Evolutionary conservation across 2,113 vertebrate genomes (phyloP), one percentile per base, ranked within the genome.

Genomic region (Nesoenas mayeri): DNA sequence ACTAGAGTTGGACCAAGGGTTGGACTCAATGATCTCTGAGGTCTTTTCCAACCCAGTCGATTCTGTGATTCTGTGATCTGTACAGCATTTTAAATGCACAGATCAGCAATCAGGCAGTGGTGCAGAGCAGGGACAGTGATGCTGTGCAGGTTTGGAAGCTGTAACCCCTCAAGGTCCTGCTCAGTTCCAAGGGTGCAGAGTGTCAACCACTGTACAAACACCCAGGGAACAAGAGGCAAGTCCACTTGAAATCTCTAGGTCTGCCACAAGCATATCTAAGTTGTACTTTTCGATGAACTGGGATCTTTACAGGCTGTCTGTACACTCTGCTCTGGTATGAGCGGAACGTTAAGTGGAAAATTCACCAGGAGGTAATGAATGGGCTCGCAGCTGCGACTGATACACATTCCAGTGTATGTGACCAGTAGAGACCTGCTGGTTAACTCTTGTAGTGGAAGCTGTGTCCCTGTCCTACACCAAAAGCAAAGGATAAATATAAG

Each of bases 61-160:
- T n/a, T n/a, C n/a, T n/a, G n/a, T n/a, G n/a, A n/a, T n/a, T n/a
- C n/a, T n/a, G n/a, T n/a, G n/a, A n/a, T n/a, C n/a, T 34, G n/a
- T 4, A 38, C 29, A 38, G 53, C 0, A 0, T 67, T 79, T 56
- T 44, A 62, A 83, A 78, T 7, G 11, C 32, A 31, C 0, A 2
- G n/a, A 36, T 58, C 74, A 74, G 44, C 61, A 66, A 44, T 8
- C 32, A 65, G 74, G 31, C 34, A 22, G 15, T 26, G 31, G 44
- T 12, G 62, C 44, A 65, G 34, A 60, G 26, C 69, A 61, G 58
- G 24, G 31, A 25, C 40, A 2, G 25, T n/a, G 38, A 26, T 77
- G 47, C 8, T 54, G 58, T 29, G 58, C 18, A 38, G 26, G 24
- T 34, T 38, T 69, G 47, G 61, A 61, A 72, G 32, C 42, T 88